Base-by-base conservation (phyloP, 1,140 invertebrate genomes). In the Drosophila asahinai region DNA sequence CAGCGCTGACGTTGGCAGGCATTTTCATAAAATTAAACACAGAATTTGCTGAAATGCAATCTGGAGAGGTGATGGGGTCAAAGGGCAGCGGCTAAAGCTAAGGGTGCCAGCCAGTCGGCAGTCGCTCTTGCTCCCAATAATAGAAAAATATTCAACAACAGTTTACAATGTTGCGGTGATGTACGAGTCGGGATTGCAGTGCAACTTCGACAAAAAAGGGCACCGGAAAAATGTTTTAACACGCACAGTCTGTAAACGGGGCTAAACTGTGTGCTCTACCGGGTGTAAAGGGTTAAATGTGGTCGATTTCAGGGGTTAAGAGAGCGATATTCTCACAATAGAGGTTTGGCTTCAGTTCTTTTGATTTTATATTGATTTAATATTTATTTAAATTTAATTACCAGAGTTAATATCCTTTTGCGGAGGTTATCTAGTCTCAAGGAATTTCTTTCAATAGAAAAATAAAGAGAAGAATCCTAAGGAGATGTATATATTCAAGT, bases 71-170 rank as follows among this genome's bases (percentile, higher is more conserved):
- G 57, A 62, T 57, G 54, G 54, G 54, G 54, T 38, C 52, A 48
- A 51, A 61, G 27, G 68, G 52, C 2, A 11, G 27, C 27, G 27
- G 27, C 27, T 22, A 22, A 22, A 2, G 7, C n/a, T 17, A 2
- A 0, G 19, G 6, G 3, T 30, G 15, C 14, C 17, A 5, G 2
- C n/a, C 49, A n/a, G n/a, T n/a, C 14, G 17, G 5, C 2, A 4
- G 5, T 14, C n/a, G 17, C n/a, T 30, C 38, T 5, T 36, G 19
- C n/a, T 43, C 22, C 62, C 61, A 82, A 86, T 86, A 86, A 86
- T 82, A 86, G 79, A 87, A 87, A 86, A 86, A 86, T 80, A 86
- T 86, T 83, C 83, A 80, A 82, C 83, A 63, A 71, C 65, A 82
- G 84, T 86, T 86, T 82, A 86, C 83, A 82, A 81, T 72, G 78